phyloP scores from a whole-genome alignment of 1,140 invertebrate species.

The Panagrolaimus sp. region DNA sequence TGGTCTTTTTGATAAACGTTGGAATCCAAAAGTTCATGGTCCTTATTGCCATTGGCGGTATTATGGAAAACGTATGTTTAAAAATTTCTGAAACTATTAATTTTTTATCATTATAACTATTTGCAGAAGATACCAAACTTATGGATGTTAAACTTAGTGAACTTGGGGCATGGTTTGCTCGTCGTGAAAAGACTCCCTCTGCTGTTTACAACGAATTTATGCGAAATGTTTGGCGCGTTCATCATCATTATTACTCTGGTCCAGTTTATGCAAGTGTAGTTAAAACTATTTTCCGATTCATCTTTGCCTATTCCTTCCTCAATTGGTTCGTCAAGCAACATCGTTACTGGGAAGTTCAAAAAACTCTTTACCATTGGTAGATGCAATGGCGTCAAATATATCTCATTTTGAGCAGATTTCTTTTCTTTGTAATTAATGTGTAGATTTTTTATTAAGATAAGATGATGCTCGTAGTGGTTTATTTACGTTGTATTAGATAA shows the following conservation, averaged over 20 bases:
- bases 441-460: constrained; percentile 9
- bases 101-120: constrained; percentile 37
- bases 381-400: constrained; percentile 8
- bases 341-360: constrained; percentile 51
- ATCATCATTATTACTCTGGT: constrained; percentile 51
- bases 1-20: constrained; percentile 61
- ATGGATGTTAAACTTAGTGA: constrained; percentile 78
- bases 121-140: constrained; percentile 79
- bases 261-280: constrained; percentile 48
- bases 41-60: constrained; percentile 82
- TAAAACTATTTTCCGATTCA: constrained; percentile 53
- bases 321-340: constrained; percentile 51
- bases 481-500: not conserved
- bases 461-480: not conserved
- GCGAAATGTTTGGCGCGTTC: constrained; percentile 54
- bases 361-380: constrained; percentile 53
- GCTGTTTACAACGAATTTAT: constrained; percentile 61
- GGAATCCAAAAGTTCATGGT: constrained; percentile 80
- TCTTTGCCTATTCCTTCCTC: constrained; percentile 51
- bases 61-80: constrained; percentile 81
- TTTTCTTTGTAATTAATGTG: constrained; percentile 1
- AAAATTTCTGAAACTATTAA: constrained; percentile 22
- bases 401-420: constrained; percentile 4
- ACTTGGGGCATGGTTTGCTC: constrained; percentile 72
- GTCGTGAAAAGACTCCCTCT: constrained; percentile 73